Evolutionary conservation across 2,797 vertebrate species (phyloP).

Genomic region (Cossypha niveicapilla): DNA sequence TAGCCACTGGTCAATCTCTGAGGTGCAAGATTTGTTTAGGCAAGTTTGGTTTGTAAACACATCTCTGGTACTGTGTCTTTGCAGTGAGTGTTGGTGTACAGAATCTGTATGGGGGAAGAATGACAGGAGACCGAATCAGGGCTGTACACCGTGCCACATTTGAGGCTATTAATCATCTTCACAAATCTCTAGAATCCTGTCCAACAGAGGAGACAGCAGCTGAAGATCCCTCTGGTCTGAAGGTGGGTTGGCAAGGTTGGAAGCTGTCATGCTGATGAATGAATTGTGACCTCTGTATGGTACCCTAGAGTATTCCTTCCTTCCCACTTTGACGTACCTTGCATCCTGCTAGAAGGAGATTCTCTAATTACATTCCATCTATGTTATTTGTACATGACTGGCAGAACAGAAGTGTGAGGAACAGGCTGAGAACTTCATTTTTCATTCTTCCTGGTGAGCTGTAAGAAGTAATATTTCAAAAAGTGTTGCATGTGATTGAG

Average conservation of each 20-base stretch:
- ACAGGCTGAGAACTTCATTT: neutral
- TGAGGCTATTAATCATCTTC: slow-evolving; percentile 87
- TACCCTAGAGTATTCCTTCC: neutral
- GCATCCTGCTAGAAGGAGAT: neutral
- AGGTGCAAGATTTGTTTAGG: neutral
- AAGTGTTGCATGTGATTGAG: neutral
- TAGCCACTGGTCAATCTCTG: neutral
- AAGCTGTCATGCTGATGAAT: neutral
- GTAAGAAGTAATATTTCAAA: neutral
- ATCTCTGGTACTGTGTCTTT: neutral
- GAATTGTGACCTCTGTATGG: neutral
- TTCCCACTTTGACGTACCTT: neutral
- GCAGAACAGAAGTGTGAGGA: neutral
- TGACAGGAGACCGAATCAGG: slow-evolving; percentile 74
- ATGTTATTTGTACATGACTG: neutral
- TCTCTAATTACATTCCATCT: neutral
- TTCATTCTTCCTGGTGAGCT: neutral
- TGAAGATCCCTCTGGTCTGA: slow-evolving; percentile 86
- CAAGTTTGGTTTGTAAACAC: neutral
- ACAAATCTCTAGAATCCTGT: slow-evolving; percentile 86
- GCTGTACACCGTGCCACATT: slow-evolving; percentile 79
- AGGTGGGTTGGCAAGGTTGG: slow-evolving; percentile 69
- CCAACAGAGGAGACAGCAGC: slow-evolving; percentile 73
- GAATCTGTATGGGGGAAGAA: slow-evolving; percentile 78
- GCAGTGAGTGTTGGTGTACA: slow-evolving; percentile 60